A percentile compares a stretch with the other conserved stretches of the same genome.
Evolutionary conservation across 2,797 vertebrate genomes (phyloP).

Genomic region (Oreonectes daqikongensis): DNA sequence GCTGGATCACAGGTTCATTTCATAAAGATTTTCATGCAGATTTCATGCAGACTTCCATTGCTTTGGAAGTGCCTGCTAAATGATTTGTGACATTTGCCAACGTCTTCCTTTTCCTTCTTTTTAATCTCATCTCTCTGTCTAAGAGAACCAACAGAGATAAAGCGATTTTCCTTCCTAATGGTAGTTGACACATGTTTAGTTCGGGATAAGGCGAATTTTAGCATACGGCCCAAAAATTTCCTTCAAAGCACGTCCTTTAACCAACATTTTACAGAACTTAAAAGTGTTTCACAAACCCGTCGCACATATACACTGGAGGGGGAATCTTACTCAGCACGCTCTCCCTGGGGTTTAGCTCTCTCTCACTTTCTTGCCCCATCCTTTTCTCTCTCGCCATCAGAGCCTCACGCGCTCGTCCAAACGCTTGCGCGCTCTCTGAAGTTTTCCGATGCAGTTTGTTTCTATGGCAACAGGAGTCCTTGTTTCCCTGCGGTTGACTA

Average conservation of each 20-base stretch:
- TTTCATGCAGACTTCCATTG: too few species aligned
- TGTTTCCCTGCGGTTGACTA: conserved; percentile 46
- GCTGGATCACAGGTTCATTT: too few species aligned
- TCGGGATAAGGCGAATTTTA: not conserved
- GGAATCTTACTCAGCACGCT: conserved; percentile 16
- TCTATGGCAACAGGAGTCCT: conserved; percentile 54
- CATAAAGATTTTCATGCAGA: too few species aligned
- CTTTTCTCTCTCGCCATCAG: conserved; percentile 28
- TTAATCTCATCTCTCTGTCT: too few species aligned
- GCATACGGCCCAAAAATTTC: not conserved
- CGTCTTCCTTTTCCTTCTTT: too few species aligned
- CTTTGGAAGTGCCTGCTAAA: too few species aligned
- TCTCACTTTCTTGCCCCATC: conserved; percentile 3
- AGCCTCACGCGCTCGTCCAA: conserved; percentile 16
- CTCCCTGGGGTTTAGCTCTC: conserved; percentile 9
- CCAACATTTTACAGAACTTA: conserved; percentile 4
- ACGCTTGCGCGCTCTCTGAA: conserved; percentile 46
- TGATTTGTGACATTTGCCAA: too few species aligned
- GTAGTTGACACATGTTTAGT: not conserved
- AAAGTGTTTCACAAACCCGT: conserved; percentile 20
- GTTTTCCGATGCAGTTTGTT: conserved; percentile 57
- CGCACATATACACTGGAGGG: conserved; percentile 7
- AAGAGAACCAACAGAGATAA: not conserved
- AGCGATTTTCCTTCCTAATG: not conserved
- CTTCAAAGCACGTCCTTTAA: conserved; percentile 13